A percentile compares a stretch with the other conserved stretches of the same genome.
phyloP scores from a whole-genome alignment of 2,888 invertebrate genomes.

The Andrena marginata region DNA sequence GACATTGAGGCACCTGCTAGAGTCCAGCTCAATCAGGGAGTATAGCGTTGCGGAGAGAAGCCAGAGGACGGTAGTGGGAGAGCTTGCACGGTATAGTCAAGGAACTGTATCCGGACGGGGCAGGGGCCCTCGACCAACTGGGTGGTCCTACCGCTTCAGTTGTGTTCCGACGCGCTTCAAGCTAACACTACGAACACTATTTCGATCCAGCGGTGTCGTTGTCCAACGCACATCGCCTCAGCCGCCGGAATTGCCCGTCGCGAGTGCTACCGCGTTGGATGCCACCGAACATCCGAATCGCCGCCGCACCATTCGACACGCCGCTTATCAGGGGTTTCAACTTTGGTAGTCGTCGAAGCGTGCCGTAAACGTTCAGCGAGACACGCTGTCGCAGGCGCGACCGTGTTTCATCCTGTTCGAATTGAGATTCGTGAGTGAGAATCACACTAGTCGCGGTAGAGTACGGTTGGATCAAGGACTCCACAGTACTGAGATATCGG shows the following conservation, averaged over 20 bases:
- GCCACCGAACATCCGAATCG: conserved; percentile 3
- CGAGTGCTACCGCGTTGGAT: conserved; percentile 31
- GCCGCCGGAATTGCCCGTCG: conserved; percentile 27
- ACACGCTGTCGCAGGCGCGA: background rate
- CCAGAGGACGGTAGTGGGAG: conserved; percentile 81
- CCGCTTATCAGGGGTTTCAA: background rate
- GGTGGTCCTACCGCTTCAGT: conserved; percentile 85
- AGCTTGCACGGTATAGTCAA: conserved; percentile 78
- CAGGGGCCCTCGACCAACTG: conserved; percentile 83
- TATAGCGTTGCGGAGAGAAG: conserved; percentile 74
- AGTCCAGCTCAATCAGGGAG: conserved; percentile 82
- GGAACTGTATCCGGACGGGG: conserved; percentile 82
- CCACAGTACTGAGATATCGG: background rate
- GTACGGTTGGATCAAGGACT: background rate
- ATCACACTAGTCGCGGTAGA: background rate
- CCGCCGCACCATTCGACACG: conserved; percentile 6
- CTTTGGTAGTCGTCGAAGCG: background rate
- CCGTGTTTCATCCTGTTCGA: background rate
- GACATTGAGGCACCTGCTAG: conserved; percentile 85
- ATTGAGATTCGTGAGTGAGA: background rate
- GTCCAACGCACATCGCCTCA: conserved; percentile 41
- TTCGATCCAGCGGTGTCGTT: conserved; percentile 70
- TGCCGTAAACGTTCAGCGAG: background rate
- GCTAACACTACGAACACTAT: conserved; percentile 81
- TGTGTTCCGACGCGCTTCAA: conserved; percentile 84